Conservation (phyloP, 2,888 invertebrate genomes). For the Hipparchia semele region DNA sequence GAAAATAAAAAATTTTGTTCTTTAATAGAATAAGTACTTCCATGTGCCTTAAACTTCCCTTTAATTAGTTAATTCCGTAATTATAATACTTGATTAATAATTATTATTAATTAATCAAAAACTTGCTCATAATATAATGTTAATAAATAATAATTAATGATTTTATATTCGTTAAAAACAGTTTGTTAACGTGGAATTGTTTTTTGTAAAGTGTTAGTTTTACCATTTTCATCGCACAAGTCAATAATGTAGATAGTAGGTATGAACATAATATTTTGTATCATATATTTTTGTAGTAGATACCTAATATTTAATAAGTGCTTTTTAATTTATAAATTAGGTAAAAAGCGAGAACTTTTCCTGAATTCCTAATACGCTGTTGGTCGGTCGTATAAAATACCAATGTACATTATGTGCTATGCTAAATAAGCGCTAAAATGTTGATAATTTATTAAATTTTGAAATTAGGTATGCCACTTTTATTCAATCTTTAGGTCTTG, state of each 20-base stretch:
- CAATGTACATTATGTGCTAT: too few relatives aligned
- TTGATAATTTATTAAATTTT: too few relatives aligned
- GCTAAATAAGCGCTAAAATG: too few relatives aligned
- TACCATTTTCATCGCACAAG: conserved; percentile 37
- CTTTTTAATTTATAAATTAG: conserved; percentile 25
- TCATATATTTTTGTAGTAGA: conserved; percentile 54
- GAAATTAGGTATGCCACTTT: too few relatives aligned
- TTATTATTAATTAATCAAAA: too few relatives aligned
- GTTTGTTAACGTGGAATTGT: conserved; percentile 1
- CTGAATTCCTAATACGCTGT: neutral
- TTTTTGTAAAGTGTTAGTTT: conserved; percentile 11
- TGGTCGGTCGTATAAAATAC: too few relatives aligned
- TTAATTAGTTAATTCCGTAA: too few relatives aligned
- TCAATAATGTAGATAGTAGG: conserved; percentile 60
- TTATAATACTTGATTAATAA: too few relatives aligned
- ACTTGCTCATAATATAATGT: neutral
- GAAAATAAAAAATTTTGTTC: too few relatives aligned
- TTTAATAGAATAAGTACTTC: too few relatives aligned
- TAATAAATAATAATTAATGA: neutral
- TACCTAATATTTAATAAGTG: conserved; percentile 38
- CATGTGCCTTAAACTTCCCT: too few relatives aligned
- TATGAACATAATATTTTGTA: conserved; percentile 62
- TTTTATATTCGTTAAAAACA: neutral
- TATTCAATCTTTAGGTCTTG: too few relatives aligned
- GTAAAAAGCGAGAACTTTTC: neutral